These are phyloP conservation scores for Eublepharis macularius DNA, from an alignment of 2,113 vertebrate species.

Conservation along the genomic window DNA sequence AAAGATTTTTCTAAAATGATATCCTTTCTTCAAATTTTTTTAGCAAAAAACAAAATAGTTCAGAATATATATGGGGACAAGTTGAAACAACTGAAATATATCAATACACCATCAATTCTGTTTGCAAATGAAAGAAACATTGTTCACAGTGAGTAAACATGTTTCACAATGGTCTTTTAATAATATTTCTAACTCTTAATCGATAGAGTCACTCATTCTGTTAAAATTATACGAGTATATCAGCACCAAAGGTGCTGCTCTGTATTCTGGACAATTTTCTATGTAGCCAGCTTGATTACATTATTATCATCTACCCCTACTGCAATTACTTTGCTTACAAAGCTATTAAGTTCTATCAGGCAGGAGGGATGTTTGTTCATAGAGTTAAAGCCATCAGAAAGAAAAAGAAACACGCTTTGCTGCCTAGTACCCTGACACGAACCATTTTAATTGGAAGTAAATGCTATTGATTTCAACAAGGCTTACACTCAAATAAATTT, in stretches of 20 bases:
- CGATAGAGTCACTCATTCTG: not conserved
- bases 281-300: not conserved
- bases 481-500: not conserved
- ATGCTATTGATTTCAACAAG: not conserved
- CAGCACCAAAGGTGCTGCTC: not conserved
- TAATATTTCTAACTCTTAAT: not conserved
- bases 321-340: constrained; percentile 7
- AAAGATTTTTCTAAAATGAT: not conserved
- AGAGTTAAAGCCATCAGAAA: not conserved
- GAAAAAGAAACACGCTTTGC: not conserved
- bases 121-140: too few relatives aligned
- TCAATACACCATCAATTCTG: too few relatives aligned
- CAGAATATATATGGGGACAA: not conserved
- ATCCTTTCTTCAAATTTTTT: not conserved
- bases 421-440: not conserved
- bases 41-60: not conserved
- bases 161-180: not conserved
- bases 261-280: not conserved
- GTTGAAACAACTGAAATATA: too few relatives aligned
- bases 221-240: not conserved
- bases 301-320: not conserved
- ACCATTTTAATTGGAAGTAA: not conserved
- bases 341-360: not conserved
- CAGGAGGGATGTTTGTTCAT: not conserved
- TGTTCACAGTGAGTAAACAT: too few relatives aligned